A percentile compares a stretch with the other conserved stretches of the same genome.
These are phyloP conservation scores for Synergus laeviventris DNA, from an alignment of 2,888 invertebrate species.

Conservation along the genomic window DNA sequence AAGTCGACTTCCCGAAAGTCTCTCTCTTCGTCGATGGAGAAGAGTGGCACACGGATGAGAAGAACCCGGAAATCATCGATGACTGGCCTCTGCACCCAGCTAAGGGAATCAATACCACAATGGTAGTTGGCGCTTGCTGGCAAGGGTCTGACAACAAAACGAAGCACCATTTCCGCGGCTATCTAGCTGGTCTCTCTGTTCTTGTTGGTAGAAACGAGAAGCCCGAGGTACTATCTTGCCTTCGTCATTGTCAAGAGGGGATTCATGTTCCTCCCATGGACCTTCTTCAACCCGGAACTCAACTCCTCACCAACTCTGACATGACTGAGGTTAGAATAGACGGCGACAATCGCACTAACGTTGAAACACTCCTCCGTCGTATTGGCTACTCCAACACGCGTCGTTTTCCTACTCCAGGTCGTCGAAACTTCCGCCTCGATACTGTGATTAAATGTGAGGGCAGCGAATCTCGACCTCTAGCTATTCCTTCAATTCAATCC, in stretches of 20 bases:
- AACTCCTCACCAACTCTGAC: constrained; percentile 85
- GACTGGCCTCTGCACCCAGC: constrained; percentile 99
- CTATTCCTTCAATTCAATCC: constrained; percentile 87
- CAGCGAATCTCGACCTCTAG: constrained; percentile 84
- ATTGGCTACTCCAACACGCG: constrained; percentile 95
- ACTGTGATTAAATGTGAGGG: constrained; percentile 87
- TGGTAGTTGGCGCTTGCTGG: constrained; percentile 98
- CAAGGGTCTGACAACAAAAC: constrained; percentile 95
- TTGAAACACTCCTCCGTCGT: constrained; percentile 90
- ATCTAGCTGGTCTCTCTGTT: constrained; percentile 90
- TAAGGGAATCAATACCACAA: constrained; percentile 93
- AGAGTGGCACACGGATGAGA: constrained; percentile 80
- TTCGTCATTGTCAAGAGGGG: constrained; percentile 89
- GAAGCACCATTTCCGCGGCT: constrained; percentile 93
- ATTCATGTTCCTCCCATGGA: constrained; percentile 84
- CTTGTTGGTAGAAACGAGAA: constrained; percentile 86
- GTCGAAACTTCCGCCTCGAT: constrained; percentile 89
- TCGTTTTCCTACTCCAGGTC: constrained; percentile 95
- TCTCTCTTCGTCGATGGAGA: constrained; percentile 93
- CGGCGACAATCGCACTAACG: constrained; percentile 92
- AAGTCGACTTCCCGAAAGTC: constrained; percentile 94
- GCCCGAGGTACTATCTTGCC: constrained; percentile 84
- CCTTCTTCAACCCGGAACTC: constrained; percentile 87
- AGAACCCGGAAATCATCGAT: constrained; percentile 97
- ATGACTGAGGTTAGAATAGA: constrained; percentile 93